These are phyloP conservation scores for Rhamphomyia laevipes DNA, from an alignment of 2,888 invertebrate species.

Conservation along the genomic window DNA sequence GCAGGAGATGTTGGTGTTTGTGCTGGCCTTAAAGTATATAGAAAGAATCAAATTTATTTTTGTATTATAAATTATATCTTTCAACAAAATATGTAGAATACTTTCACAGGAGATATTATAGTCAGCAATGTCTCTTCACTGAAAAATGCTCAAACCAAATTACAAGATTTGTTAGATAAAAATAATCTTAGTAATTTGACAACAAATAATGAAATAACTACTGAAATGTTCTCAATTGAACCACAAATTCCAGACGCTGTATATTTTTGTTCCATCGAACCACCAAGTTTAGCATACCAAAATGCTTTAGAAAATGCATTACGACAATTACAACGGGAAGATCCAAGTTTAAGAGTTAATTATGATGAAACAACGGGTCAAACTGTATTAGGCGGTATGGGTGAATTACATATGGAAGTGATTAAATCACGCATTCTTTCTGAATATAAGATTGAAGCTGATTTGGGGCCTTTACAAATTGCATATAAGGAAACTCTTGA, in stretches of 20 bases:
- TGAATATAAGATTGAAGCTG: conserved; percentile 85
- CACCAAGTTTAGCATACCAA: conserved; percentile 68
- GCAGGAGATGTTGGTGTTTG: conserved; percentile 85
- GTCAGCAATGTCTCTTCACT: conserved; percentile 47
- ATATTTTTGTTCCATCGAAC: conserved; percentile 92
- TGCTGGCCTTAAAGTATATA: conserved; percentile 64
- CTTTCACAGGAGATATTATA: conserved; percentile 65
- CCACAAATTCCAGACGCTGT: conserved; percentile 83
- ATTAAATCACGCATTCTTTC: conserved; percentile 75
- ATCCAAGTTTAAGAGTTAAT: conserved; percentile 74
- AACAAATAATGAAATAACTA: conserved; percentile 20
- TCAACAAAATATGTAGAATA: conserved; percentile 37
- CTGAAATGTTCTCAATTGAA: conserved; percentile 38
- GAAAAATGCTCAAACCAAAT: conserved; percentile 44
- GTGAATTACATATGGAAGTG: conserved; percentile 92
- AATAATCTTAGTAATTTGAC: conserved; percentile 16
- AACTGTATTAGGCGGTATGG: conserved; percentile 86
- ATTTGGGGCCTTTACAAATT: conserved; percentile 83
- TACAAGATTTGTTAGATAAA: conserved; percentile 22
- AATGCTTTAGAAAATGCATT: conserved; percentile 68
- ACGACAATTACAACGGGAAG: conserved; percentile 70
- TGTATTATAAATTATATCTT: conserved; percentile 1
- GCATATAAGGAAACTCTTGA: conserved; percentile 73
- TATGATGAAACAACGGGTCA: conserved; percentile 74
- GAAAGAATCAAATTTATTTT: conserved; percentile 8